A percentile compares a stretch with the other conserved stretches of the same genome.
Evolutionary conservation across 2,113 vertebrate genomes (phyloP).

Genomic region (Dicrurus megarhynchus): DNA sequence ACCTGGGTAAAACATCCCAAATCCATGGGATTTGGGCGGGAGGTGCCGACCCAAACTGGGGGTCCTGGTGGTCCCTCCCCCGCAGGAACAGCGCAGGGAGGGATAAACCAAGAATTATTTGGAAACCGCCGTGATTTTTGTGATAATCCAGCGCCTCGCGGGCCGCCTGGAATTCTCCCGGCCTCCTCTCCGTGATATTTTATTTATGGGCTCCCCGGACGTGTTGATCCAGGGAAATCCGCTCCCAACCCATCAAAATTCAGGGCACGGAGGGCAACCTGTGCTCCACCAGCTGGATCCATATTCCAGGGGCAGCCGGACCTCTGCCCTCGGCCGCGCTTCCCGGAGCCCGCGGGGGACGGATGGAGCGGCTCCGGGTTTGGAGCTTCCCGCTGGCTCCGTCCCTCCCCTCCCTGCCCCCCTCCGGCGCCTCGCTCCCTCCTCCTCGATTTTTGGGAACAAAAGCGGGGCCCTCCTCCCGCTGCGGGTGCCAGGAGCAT

Average conservation of each 20-base stretch:
- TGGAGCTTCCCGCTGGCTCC: background rate
- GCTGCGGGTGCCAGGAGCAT: background rate
- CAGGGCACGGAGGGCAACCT: fast-evolving
- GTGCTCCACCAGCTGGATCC: background rate
- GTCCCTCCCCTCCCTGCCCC: background rate
- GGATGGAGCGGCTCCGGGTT: background rate
- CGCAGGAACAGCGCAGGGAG: background rate
- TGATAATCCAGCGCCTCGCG: background rate
- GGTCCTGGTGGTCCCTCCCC: fast-evolving
- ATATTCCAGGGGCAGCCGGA: fast-evolving
- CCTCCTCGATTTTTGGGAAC: background rate
- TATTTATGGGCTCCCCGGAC: background rate
- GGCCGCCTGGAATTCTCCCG: background rate
- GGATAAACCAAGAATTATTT: background rate
- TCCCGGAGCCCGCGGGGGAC: background rate
- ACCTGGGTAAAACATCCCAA: fast-evolving
- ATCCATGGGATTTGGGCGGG: no score
- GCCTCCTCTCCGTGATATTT: background rate
- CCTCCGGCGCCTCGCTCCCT: background rate
- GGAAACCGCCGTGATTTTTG: background rate
- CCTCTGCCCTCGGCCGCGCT: background rate
- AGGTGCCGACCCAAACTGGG: background rate
- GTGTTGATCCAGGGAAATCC: background rate
- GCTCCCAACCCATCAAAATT: background rate
- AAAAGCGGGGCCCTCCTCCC: background rate